Conservation (phyloP, 2,113 vertebrate species). For the Oryzias celebensis region DNA sequence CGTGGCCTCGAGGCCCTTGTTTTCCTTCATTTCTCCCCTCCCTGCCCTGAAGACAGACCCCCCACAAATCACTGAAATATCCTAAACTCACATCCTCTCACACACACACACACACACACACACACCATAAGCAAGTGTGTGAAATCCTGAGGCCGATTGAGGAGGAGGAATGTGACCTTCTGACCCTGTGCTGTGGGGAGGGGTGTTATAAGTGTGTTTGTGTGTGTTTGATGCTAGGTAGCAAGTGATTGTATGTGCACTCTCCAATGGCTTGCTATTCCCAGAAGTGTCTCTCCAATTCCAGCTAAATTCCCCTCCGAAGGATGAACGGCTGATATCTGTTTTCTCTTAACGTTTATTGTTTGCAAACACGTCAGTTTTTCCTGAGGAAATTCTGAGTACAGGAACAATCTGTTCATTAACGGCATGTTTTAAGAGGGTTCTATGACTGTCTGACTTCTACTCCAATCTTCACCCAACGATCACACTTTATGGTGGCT, state of each 20-base stretch:
- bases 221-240: conserved; percentile 40
- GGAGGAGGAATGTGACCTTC: conserved; percentile 72
- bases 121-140: conserved; percentile 57
- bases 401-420: too few relatives aligned
- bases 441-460: too few relatives aligned
- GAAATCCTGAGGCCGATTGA: conserved; percentile 76
- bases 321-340: conserved; percentile 25
- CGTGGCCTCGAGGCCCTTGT: background rate
- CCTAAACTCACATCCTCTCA: conserved; percentile 33
- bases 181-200: conserved; percentile 64
- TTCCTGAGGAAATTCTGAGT: too few relatives aligned
- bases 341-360: background rate
- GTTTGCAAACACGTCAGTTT: background rate
- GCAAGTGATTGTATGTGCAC: conserved; percentile 60
- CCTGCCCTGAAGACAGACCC: conserved; percentile 47
- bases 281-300: conserved; percentile 47
- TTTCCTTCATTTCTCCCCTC: conserved; percentile 26
- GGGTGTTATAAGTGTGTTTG: conserved; percentile 51
- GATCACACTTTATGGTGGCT: conserved; percentile 51
- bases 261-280: conserved; percentile 46
- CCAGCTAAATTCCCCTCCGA: conserved; percentile 24
- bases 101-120: conserved; percentile 45
- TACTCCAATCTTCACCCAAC: conserved; percentile 27
- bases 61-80: conserved; percentile 64
- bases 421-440: too few relatives aligned